Evolutionary conservation across 2,113 vertebrate species (phyloP).

Genomic region (Lepidiolamprologus cunningtoni): DNA sequence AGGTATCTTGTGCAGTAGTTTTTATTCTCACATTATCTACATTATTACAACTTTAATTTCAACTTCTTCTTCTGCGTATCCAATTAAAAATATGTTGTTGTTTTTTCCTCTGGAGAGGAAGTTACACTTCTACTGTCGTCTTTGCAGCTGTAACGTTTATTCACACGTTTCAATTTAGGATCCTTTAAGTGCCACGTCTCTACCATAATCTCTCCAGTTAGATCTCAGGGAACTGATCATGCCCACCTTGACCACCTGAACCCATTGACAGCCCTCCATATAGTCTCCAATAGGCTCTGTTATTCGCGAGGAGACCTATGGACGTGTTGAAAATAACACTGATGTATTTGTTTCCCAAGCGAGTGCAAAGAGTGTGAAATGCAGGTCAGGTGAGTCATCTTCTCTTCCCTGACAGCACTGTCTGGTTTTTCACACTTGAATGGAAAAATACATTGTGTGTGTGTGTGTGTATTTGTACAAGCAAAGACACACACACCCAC

Average conservation of each 20-base stretch:
- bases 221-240: neutral
- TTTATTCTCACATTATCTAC: neutral
- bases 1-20: neutral
- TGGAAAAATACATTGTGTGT: slow-evolving; percentile 47
- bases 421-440: slow-evolving; percentile 49
- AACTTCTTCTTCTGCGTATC: neutral
- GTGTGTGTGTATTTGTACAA: neutral
- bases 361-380: slow-evolving; percentile 47
- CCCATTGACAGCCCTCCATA: neutral
- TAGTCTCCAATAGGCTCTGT: neutral
- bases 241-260: neutral
- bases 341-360: slow-evolving; percentile 48
- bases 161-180: neutral
- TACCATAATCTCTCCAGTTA: neutral
- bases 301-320: neutral
- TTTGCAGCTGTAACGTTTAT: neutral
- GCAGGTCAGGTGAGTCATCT: slow-evolving; percentile 55
- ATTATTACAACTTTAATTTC: neutral
- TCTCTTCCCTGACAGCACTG: slow-evolving; percentile 24
- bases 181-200: too few relatives aligned
- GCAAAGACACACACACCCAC: neutral
- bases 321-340: slow-evolving; percentile 37
- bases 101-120: neutral
- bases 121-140: neutral
- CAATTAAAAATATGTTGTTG: neutral